Percentiles rank a stretch among this genome's conserved stretches.
Conservation (phyloP, 2,797 vertebrate genomes). For the Squalus acanthias region DNA sequence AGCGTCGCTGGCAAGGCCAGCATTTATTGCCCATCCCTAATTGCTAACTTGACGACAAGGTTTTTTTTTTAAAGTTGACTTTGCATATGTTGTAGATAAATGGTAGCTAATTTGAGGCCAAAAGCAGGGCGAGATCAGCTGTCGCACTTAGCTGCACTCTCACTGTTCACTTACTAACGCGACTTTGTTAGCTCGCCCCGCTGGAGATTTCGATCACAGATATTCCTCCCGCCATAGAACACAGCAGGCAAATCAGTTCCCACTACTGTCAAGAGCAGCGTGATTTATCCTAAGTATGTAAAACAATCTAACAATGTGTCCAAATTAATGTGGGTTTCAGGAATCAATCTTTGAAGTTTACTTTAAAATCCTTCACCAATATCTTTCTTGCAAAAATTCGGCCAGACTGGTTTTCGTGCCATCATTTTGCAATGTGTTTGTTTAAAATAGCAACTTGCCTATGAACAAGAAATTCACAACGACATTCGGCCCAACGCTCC, state of each 20-base stretch:
- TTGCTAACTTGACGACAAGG: too few relatives aligned
- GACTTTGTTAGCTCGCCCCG: not conserved
- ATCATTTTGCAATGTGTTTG: not conserved
- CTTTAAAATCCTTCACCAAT: not conserved
- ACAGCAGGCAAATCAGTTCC: not conserved
- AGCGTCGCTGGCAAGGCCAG: too few relatives aligned
- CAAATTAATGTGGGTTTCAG: not conserved
- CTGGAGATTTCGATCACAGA: not conserved
- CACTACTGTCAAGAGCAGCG: not conserved
- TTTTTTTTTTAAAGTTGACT: not conserved
- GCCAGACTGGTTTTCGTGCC: not conserved
- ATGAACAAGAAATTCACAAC: not conserved
- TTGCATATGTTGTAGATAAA: not conserved
- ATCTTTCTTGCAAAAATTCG: not conserved
- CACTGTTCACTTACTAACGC: not conserved
- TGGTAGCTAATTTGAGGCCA: not conserved
- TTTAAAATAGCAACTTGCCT: not conserved
- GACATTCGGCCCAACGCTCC: not conserved
- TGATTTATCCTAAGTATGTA: not conserved
- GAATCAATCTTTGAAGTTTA: not conserved
- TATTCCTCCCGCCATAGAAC: not conserved
- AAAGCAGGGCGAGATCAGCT: not conserved
- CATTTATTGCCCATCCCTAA: too few relatives aligned
- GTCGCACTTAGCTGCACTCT: not conserved
- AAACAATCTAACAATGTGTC: not conserved